Evolutionary conservation across 2,888 invertebrate species (phyloP).

Genomic region (Holacanthella duospinosa): DNA sequence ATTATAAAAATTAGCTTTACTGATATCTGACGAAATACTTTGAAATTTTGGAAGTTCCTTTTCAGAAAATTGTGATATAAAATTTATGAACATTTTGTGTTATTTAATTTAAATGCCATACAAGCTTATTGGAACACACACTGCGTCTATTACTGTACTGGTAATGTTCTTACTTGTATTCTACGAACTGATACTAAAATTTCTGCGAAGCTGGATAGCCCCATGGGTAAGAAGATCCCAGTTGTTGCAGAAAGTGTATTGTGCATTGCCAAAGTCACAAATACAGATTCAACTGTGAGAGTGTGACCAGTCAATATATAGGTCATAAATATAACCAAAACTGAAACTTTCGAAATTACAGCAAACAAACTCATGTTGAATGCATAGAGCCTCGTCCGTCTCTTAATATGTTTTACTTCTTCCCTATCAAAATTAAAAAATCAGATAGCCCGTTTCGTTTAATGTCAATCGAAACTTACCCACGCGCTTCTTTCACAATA

Average conservation of each 20-base stretch:
- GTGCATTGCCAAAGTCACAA: conserved; percentile 78
- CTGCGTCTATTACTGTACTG: no score
- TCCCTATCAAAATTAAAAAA: conserved; percentile 43
- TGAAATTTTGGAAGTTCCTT: no score
- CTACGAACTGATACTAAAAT: conserved; percentile 63
- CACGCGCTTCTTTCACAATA: conserved; percentile 64
- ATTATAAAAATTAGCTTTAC: no score
- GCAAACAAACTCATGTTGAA: conserved; percentile 55
- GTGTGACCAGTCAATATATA: conserved; percentile 56
- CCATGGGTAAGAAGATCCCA: conserved; percentile 77
- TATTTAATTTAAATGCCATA: no score
- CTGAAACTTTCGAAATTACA: conserved; percentile 65
- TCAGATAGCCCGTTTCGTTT: not conserved
- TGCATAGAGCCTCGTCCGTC: conserved; percentile 56
- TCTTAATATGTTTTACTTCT: conserved; percentile 58
- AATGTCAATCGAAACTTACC: conserved; percentile 40
- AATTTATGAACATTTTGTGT: no score
- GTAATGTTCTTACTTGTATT: no score
- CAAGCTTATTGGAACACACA: no score
- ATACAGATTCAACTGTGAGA: conserved; percentile 64
- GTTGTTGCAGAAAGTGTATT: conserved; percentile 73
- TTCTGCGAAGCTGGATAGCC: conserved; percentile 69
- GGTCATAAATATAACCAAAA: conserved; percentile 67
- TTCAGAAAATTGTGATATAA: no score
- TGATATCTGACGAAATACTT: no score